phyloP scores from a whole-genome alignment of 1,140 invertebrate genomes.

The Ectropis grisescens region DNA sequence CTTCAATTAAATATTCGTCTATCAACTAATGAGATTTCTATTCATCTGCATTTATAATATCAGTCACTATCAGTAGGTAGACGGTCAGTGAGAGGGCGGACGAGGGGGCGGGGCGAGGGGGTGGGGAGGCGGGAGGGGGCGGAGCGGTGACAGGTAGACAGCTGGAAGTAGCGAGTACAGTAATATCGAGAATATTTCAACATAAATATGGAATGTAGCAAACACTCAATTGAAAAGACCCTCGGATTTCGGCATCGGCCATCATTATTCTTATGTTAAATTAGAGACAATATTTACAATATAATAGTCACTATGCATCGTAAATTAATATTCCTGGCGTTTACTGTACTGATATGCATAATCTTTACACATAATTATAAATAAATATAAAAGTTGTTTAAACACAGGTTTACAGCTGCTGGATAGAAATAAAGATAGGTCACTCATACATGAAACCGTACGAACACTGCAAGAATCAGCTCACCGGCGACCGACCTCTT shows the following conservation, averaged over 20 bases:
- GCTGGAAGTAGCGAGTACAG: constrained; percentile 38
- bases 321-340: constrained; percentile 60
- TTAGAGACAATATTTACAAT: constrained; percentile 67
- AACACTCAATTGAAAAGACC: constrained; percentile 64
- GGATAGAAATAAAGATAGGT: constrained; percentile 63
- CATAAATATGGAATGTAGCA: constrained; percentile 70
- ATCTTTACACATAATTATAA: constrained; percentile 45
- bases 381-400: constrained; percentile 70
- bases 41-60: constrained; percentile 26
- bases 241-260: constrained; percentile 48
- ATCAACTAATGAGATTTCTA: constrained; percentile 38
- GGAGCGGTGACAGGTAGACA: constrained; percentile 18
- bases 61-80: constrained; percentile 20
- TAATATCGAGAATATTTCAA: constrained; percentile 56
- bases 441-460: constrained; percentile 58
- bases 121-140: too few species aligned
- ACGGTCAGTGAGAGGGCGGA: constrained; percentile 10
- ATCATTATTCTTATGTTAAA: constrained; percentile 62
- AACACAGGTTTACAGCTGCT: constrained; percentile 57
- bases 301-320: constrained; percentile 65
- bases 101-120: neutral
- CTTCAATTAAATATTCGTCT: constrained; percentile 2
- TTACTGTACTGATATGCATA: constrained; percentile 65
- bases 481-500: constrained; percentile 49
- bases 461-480: constrained; percentile 58